Percentiles rank a stretch among this genome's conserved stretches.
Evolutionary conservation across 2,797 vertebrate species (phyloP).

Genomic region (Chelonia mydas): DNA sequence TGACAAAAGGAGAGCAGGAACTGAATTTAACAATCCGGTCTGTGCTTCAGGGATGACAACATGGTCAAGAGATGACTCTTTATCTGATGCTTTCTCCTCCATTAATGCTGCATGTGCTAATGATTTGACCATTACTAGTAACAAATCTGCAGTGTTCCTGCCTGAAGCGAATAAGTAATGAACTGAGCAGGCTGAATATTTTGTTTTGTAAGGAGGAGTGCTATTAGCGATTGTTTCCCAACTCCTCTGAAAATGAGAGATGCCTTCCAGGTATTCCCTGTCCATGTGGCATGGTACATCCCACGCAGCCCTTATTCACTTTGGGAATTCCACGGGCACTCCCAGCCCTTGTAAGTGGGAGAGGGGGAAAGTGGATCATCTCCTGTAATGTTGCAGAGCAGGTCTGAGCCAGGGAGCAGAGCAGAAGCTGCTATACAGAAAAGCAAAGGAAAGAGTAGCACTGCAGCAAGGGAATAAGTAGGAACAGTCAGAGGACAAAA

Average conservation of each 20-base stretch:
- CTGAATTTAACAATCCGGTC: conserved; percentile 31
- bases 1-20: conserved; percentile 29
- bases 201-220: conserved; percentile 68
- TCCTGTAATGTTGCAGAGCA: neutral
- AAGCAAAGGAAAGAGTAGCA: neutral
- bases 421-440: rapidly evolving
- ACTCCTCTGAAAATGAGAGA: conserved; percentile 71
- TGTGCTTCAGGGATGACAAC: conserved; percentile 34
- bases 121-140: conserved; percentile 72
- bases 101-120: conserved; percentile 71
- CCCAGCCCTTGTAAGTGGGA: neutral
- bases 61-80: conserved; percentile 51
- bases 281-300: conserved; percentile 37
- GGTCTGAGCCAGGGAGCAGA: neutral
- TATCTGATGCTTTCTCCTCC: conserved; percentile 75
- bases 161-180: conserved; percentile 79
- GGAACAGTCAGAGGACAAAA: neutral
- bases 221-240: conserved; percentile 75
- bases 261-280: conserved; percentile 72
- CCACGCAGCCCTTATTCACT: conserved; percentile 29
- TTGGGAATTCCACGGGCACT: conserved; percentile 41
- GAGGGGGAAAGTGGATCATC: neutral
- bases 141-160: conserved; percentile 73
- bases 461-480: neutral
- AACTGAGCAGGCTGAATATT: conserved; percentile 74